Percentiles rank a stretch among this genome's conserved stretches.
phyloP scores from a whole-genome alignment of 2,888 invertebrate species.

The Ochropacha duplaris region DNA sequence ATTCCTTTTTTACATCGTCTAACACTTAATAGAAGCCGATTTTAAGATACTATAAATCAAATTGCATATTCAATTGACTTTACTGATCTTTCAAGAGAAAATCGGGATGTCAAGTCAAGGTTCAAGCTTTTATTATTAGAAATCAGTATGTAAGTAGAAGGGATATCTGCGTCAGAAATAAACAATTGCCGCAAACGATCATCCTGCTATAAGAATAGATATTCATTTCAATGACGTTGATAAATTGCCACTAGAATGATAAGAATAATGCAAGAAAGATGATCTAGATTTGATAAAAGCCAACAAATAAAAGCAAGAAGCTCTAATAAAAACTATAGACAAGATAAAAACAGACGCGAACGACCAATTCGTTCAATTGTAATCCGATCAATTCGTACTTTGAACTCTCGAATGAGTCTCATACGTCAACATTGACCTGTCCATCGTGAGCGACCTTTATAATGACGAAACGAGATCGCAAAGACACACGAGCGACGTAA shows the following conservation, averaged over 20 bases:
- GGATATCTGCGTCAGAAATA: neutral
- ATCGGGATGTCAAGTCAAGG: too few species aligned
- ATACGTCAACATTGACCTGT: neutral
- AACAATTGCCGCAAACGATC: neutral
- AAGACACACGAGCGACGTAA: neutral
- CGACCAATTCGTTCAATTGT: neutral
- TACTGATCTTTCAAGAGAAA: too few species aligned
- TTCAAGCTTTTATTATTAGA: neutral
- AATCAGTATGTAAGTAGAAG: too few species aligned
- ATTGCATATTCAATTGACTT: neutral
- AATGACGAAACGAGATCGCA: neutral
- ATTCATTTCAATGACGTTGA: neutral
- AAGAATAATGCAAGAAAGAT: neutral
- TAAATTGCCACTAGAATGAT: neutral
- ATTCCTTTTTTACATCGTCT: neutral
- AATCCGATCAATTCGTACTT: neutral
- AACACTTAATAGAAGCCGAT: neutral
- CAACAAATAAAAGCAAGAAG: neutral
- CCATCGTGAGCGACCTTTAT: neutral
- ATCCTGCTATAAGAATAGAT: neutral
- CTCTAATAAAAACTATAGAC: neutral
- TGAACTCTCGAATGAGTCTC: neutral
- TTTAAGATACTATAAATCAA: neutral
- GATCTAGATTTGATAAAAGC: neutral
- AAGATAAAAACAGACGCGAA: neutral